Base-by-base conservation (phyloP, 2,113 vertebrate species). In the Alaudala cheleensis region DNA sequence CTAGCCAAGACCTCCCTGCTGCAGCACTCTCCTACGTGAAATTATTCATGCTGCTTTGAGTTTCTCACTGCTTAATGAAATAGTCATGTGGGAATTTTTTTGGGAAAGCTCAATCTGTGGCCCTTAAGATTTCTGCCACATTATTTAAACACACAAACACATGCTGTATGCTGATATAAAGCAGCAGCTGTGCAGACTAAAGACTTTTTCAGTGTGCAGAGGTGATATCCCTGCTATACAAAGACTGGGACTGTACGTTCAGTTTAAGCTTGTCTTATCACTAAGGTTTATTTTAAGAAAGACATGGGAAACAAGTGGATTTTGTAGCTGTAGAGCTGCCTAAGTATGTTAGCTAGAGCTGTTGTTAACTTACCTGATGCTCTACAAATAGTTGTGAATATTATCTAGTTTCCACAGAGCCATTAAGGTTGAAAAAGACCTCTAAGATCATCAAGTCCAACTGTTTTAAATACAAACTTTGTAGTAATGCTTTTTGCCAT, bases 71-170 rank as follows among this genome's bases (percentile, higher is more conserved):
- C 73, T 83, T 67, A 72, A 84, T 92, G 65, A 84, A 84, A 60
- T 8, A 60, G 70, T 69, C 57, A 15, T 29, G 37, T n/a, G 54
- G 73, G 83, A 92, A 60, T 58, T 79, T 74, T 81, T 92, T 86
- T 51, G 89, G 81, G 73, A 85, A 82, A 50, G 77, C 70, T 79
- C 77, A 69, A 0, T 81, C 81, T 92, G 91, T 65, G 70, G 44
- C 80, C 61, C 54, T 67, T 58, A 67, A 74, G 45, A 40, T 64
- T 92, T 74, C 65, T 87, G 69, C 51, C 24, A 3, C 14, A 6
- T 90, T 86, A 25, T 64, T 93, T 67, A 71, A 79, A n/a, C 49
- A 20, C 18, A 4, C 50, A 44, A 81, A 34, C 39, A 14, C 24
- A 2, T 29, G 16, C 74, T 81, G 3, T 6, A 8, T 45, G 66